Conservation (phyloP, 2,797 vertebrate species). For the Sciaenops ocellatus region DNA sequence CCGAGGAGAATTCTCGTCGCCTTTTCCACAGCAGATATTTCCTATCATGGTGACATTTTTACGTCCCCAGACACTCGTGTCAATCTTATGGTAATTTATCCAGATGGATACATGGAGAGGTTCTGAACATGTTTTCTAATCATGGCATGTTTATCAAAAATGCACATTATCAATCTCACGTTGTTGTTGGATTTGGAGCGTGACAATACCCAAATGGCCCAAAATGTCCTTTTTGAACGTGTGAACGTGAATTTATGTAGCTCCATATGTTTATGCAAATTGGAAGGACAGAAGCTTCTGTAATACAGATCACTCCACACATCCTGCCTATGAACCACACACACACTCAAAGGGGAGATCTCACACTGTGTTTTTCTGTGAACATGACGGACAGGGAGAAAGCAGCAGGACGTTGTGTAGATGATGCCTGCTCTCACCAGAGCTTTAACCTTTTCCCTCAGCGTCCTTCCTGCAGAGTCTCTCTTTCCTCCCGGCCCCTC, state of each 20-base stretch:
- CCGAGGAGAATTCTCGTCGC: slow-evolving; percentile 21
- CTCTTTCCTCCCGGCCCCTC: slow-evolving; percentile 39
- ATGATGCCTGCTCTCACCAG: slow-evolving; percentile 54
- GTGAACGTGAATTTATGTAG: slow-evolving; percentile 25
- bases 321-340: slow-evolving; percentile 3
- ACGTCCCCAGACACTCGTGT: slow-evolving; percentile 51
- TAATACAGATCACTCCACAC: slow-evolving; percentile 38
- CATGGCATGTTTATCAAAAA: slow-evolving; percentile 28
- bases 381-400: slow-evolving; percentile 61
- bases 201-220: background rate
- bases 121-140: slow-evolving; percentile 17
- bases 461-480: slow-evolving; percentile 55
- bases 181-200: background rate
- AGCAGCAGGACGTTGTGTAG: slow-evolving; percentile 62
- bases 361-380: slow-evolving; percentile 42
- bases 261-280: slow-evolving; percentile 46
- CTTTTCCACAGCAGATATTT: slow-evolving; percentile 39
- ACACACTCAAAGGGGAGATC: slow-evolving; percentile 23
- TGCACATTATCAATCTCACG: slow-evolving; percentile 7
- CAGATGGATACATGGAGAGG: slow-evolving; percentile 26
- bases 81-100: slow-evolving; percentile 64
- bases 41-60: slow-evolving; percentile 68
- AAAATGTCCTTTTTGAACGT: slow-evolving; percentile 15
- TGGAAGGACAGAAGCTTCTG: slow-evolving; percentile 11
- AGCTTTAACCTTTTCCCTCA: slow-evolving; percentile 75